Conservation (phyloP, 2,888 invertebrate species). For the Melanostoma scalare region DNA sequence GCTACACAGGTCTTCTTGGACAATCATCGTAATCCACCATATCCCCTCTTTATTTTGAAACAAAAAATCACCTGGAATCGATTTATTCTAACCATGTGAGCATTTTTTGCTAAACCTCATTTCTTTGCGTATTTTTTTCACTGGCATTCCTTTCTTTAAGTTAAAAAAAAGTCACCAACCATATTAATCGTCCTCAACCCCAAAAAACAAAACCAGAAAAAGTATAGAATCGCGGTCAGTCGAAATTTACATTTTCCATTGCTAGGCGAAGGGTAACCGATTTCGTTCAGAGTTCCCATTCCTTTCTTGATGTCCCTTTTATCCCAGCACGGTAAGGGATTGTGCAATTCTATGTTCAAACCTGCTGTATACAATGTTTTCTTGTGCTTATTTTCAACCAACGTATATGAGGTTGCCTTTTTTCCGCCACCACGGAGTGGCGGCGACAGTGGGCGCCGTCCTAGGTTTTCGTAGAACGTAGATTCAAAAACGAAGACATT, state of each 20-base stretch:
- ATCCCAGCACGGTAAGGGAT: constrained; percentile 19
- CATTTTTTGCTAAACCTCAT: background rate
- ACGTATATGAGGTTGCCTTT: constrained; percentile 5
- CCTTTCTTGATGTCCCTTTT: constrained; percentile 3
- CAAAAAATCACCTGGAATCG: background rate
- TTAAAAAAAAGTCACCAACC: constrained; percentile 1
- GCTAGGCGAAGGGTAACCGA: constrained; percentile 39
- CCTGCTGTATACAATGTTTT: constrained; percentile 36
- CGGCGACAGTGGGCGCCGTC: too few relatives aligned
- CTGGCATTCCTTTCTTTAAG: constrained; percentile 8
- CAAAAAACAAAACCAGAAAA: constrained; percentile 26
- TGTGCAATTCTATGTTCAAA: constrained; percentile 1
- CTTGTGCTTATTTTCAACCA: constrained; percentile 55
- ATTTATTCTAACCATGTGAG: constrained; percentile 6
- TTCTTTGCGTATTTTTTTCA: background rate
- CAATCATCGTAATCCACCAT: background rate
- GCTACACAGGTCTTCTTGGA: background rate
- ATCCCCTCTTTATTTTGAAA: background rate
- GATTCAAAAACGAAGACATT: constrained; percentile 49
- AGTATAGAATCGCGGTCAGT: constrained; percentile 57
- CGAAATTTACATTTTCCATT: constrained; percentile 58
- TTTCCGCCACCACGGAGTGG: background rate
- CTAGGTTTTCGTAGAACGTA: constrained; percentile 16
- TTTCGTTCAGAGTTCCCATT: constrained; percentile 19
- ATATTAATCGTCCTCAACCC: constrained; percentile 42